Percentiles rank a stretch among this genome's conserved stretches.
Evolutionary conservation across 2,888 invertebrate genomes (phyloP).

Genomic region (Fabriciana adippe): DNA sequence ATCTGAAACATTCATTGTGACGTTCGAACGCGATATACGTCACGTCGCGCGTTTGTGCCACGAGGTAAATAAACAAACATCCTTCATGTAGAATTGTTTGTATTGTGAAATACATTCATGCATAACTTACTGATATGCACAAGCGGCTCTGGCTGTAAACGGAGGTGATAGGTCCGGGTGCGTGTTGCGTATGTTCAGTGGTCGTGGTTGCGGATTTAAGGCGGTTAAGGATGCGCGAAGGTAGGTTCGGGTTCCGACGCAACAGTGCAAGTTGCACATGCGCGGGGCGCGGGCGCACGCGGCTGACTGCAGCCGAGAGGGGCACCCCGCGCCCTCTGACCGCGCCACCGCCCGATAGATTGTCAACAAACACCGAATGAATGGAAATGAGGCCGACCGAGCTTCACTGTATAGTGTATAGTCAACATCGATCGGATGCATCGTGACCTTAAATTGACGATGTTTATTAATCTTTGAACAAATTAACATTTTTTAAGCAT

Average conservation of each 20-base stretch:
- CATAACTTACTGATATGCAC: slow-evolving; percentile 74
- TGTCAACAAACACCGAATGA: slow-evolving; percentile 74
- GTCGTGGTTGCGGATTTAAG: slow-evolving; percentile 4
- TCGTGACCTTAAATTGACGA: slow-evolving; percentile 42
- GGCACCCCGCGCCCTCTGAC: slow-evolving; percentile 60
- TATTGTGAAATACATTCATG: slow-evolving; percentile 67
- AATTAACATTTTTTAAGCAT: neutral
- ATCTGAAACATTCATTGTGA: slow-evolving; percentile 22
- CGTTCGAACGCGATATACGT: slow-evolving; percentile 37
- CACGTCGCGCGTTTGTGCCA: slow-evolving; percentile 18
- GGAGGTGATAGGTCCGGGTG: slow-evolving; percentile 2
- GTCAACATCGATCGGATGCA: slow-evolving; percentile 46
- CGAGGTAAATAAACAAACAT: slow-evolving; percentile 46
- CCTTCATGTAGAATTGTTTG: slow-evolving; percentile 57
- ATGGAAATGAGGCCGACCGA: slow-evolving; percentile 68
- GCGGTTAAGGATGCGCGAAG: slow-evolving; percentile 24
- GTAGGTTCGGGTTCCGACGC: slow-evolving; percentile 26
- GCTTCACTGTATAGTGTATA: slow-evolving; percentile 47
- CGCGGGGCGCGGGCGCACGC: slow-evolving; percentile 63
- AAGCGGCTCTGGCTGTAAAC: slow-evolving; percentile 43
- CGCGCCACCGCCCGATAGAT: slow-evolving; percentile 59
- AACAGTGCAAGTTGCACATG: slow-evolving; percentile 53
- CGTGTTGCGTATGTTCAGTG: slow-evolving; percentile 7
- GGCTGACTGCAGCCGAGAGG: slow-evolving; percentile 58
- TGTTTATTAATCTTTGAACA: slow-evolving; percentile 22